phyloP scores from a whole-genome alignment of 2,113 vertebrate genomes.

The Callaeas wilsoni region DNA sequence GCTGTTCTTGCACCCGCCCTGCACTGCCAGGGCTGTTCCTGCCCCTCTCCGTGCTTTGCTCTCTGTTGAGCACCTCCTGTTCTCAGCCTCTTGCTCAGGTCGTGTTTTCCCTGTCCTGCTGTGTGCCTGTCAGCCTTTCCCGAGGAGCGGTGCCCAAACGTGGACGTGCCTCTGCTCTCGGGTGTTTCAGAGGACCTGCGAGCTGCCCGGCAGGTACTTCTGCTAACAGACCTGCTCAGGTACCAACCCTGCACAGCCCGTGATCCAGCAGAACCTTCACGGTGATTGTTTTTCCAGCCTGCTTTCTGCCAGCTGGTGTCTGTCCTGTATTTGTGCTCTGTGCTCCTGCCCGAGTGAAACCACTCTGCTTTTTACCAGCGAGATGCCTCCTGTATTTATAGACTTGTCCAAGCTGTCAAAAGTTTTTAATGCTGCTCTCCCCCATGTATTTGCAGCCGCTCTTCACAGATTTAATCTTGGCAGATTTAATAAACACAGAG shows the following conservation, averaged over 20 bases:
- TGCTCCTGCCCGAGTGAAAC: neutral
- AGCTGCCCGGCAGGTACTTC: neutral
- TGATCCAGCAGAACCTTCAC: neutral
- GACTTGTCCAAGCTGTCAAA: conserved; percentile 41
- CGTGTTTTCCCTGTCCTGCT: neutral
- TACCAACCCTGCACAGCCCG: neutral
- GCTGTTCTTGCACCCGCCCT: neutral
- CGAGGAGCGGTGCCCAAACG: neutral
- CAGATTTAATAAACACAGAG: conserved; percentile 55
- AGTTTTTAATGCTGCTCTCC: conserved; percentile 22
- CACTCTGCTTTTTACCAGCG: neutral
- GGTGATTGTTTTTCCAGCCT: neutral
- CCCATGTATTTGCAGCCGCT: conserved; percentile 1
- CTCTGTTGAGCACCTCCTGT: neutral
- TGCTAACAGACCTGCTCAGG: neutral
- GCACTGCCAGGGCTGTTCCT: neutral
- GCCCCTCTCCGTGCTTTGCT: neutral
- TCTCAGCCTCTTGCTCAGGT: neutral
- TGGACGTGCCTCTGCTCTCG: neutral
- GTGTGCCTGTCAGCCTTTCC: neutral
- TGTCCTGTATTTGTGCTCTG: neutral
- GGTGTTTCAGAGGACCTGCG: neutral
- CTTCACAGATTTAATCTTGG: conserved; percentile 38
- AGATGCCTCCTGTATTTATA: conserved; percentile 16
- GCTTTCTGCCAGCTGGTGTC: neutral